A percentile compares a stretch with the other conserved stretches of the same genome.
phyloP scores from a whole-genome alignment of 2,888 invertebrate species.

The Geotrupes spiniger region DNA sequence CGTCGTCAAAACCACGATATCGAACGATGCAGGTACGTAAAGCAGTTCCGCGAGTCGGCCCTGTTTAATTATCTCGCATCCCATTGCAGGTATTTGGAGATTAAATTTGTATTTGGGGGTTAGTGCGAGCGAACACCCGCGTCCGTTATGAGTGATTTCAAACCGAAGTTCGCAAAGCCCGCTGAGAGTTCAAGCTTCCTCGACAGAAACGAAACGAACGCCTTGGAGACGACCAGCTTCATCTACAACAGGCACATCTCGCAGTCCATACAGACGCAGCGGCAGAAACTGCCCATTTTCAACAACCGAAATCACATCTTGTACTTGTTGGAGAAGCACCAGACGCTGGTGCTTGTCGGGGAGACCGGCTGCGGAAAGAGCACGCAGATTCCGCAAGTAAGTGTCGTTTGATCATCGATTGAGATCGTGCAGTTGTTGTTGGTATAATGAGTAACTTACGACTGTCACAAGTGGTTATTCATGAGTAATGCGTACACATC shows the following conservation, averaged over 20 bases:
- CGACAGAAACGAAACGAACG: conserved; percentile 41
- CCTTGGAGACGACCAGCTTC: conserved; percentile 53
- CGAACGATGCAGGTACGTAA: too few species aligned
- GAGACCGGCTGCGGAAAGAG: conserved; percentile 97
- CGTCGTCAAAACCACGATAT: too few species aligned
- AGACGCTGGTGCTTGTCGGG: conserved; percentile 84
- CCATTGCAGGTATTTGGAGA: too few species aligned
- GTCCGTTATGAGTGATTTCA: conserved; percentile 46
- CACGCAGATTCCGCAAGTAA: conserved; percentile 91
- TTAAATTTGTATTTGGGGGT: too few species aligned
- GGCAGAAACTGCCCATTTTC: conserved; percentile 83
- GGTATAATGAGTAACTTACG: too few species aligned
- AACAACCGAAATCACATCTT: conserved; percentile 83
- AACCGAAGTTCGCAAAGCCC: conserved; percentile 48
- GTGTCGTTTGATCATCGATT: conserved; percentile 30
- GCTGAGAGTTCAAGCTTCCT: conserved; percentile 46
- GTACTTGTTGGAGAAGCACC: conserved; percentile 85
- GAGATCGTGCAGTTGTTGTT: too few species aligned
- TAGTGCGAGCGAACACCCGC: too few species aligned
- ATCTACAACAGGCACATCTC: conserved; percentile 84
- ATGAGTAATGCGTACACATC: too few species aligned
- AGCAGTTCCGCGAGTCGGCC: too few species aligned
- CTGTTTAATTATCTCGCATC: too few species aligned
- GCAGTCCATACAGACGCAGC: conserved; percentile 78
- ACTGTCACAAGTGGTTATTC: too few species aligned